A percentile compares a stretch with the other conserved stretches of the same genome.
phyloP scores from a whole-genome alignment of 2,113 vertebrate genomes.

The Donacobius atricapilla region DNA sequence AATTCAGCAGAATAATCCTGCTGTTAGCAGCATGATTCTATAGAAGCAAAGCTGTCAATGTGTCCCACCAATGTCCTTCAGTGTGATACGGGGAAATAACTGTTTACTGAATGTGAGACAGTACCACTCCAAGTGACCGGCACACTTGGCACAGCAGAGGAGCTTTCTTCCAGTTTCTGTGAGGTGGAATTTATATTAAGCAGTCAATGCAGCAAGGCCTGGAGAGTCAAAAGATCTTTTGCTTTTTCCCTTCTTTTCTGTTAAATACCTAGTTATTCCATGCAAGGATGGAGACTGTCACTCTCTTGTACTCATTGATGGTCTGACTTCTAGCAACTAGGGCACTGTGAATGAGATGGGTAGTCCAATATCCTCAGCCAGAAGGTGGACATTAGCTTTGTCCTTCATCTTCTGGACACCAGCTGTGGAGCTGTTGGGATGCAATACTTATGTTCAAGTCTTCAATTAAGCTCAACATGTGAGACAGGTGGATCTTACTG shows the following conservation, averaged over 20 bases:
- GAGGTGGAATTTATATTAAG: neutral
- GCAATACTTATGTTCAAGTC: neutral
- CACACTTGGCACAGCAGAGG: too few relatives aligned
- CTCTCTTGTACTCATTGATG: accelerated
- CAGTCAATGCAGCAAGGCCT: neutral
- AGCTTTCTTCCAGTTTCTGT: neutral
- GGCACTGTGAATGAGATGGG: neutral
- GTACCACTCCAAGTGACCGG: neutral
- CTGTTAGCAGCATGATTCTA: neutral
- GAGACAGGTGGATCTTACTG: neutral
- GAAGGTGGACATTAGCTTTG: accelerated
- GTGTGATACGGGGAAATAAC: accelerated
- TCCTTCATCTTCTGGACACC: neutral
- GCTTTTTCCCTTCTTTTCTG: neutral
- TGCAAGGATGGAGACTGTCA: neutral
- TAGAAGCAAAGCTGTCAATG: neutral
- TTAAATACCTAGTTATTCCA: neutral
- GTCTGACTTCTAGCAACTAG: neutral
- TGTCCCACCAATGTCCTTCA: neutral
- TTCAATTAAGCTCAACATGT: neutral
- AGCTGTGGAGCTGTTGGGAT: neutral
- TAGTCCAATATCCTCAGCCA: neutral
- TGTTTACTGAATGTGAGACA: neutral
- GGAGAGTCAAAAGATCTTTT: accelerated
- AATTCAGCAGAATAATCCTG: neutral